Evolutionary conservation across 2,888 invertebrate species (phyloP), one percentile per base, ranked within the genome.

Genomic region (Microctonus hyperodae): DNA sequence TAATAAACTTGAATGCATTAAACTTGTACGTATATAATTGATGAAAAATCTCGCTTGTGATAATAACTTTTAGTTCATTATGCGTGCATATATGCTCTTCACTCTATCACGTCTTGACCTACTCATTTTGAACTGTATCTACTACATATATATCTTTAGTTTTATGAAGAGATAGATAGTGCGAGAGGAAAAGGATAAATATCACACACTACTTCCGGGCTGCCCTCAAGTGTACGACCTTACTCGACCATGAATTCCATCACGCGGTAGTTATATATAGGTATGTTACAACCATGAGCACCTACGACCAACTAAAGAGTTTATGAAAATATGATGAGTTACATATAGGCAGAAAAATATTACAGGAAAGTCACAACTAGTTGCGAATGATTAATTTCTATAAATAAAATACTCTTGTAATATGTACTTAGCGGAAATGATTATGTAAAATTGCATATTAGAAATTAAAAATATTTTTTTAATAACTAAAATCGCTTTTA

Each of bases 201-300:
- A 78, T 76, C 76, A 74, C 16, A 44, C 73, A 71, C 75, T n/a
- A n/a, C n/a, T 78, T 78, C 76, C 78, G 76, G 75, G 75, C 73
- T 77, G 74, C 73, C 73, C 75, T 62, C 44, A 16, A 16, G 60
- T 69, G 68, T 68, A 60, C 72, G 76, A 78, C 75, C 76, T 72
- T 69, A 25, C 71, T 69, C 72, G 64, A 71, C 53, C 66, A 40
- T 44, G 71, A 73, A 77, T 77, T 76, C 77, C 74, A 76, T 72
- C 77, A 76, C 75, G 76, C 70, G 48, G 66, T 69, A 71, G 66
- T 68, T 72, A 67, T 72, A 56, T 13, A 16, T 40, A 40, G 20
- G 25, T 28, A 53, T 63, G 33, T 13, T 20, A 51, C 20, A 40
- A 50, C 11, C 37, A 57, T 57, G 28, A 59, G 53, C 63, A 68